Evolutionary conservation across 2,888 invertebrate genomes (phyloP).

Genomic region (Chrysopilus asiliformis): DNA sequence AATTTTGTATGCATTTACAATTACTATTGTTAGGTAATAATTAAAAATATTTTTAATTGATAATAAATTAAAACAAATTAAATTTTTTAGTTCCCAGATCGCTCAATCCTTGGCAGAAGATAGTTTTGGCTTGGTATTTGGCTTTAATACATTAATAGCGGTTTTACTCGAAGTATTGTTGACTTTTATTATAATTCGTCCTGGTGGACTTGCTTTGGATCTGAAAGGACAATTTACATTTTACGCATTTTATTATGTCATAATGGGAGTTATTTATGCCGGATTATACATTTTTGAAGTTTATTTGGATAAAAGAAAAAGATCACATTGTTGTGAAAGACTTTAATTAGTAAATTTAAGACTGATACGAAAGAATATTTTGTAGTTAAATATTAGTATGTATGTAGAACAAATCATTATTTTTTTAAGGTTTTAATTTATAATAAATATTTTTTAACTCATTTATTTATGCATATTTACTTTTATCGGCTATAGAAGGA

Average conservation of each 20-base stretch:
- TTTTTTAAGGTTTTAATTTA: too few species aligned
- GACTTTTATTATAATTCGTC: slow-evolving; percentile 39
- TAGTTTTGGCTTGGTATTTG: slow-evolving; percentile 82
- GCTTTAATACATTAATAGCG: slow-evolving; percentile 74
- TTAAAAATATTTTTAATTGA: neutral
- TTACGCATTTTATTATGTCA: slow-evolving; percentile 10
- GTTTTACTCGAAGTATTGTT: slow-evolving; percentile 64
- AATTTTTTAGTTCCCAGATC: slow-evolving; percentile 74
- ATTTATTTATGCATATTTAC: too few species aligned
- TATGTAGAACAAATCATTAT: too few species aligned
- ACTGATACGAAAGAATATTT: too few species aligned
- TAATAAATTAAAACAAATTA: neutral
- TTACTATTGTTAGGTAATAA: slow-evolving; percentile 51
- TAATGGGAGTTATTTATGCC: slow-evolving; percentile 8
- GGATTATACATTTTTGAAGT: too few species aligned
- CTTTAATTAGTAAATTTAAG: too few species aligned
- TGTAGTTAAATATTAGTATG: too few species aligned
- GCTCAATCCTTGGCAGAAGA: slow-evolving; percentile 68
- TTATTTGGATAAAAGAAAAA: too few species aligned
- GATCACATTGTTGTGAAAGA: too few species aligned
- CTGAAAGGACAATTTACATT: slow-evolving; percentile 9
- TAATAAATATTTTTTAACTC: too few species aligned
- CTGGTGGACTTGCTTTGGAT: slow-evolving; percentile 24
- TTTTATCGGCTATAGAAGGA: too few species aligned
- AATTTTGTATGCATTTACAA: slow-evolving; percentile 64